Base-by-base conservation (phyloP, 2,888 invertebrate genomes). In the Axea sp. region DNA sequence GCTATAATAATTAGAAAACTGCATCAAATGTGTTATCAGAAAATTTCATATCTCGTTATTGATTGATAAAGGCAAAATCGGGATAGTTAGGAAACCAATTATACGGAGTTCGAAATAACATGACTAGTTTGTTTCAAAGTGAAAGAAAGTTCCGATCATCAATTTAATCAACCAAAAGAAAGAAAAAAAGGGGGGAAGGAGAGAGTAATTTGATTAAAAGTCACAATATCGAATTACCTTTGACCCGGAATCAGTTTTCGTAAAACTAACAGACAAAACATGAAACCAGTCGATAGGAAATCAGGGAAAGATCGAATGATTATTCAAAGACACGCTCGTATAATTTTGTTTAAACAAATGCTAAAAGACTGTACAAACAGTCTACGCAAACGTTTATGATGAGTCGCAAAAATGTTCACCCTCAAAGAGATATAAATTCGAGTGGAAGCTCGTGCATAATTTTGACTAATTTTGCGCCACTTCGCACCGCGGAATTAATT, bases 21-120 rank as follows among this genome's bases (percentile, higher is more conserved):
- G n/a, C n/a, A n/a, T n/a, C n/a, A n/a, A n/a, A n/a, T n/a, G n/a
- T n/a, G n/a, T n/a, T n/a, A n/a, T n/a, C n/a, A n/a, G n/a, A n/a
- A n/a, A n/a, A n/a, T n/a, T n/a, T n/a, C n/a, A n/a, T n/a, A n/a
- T n/a, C n/a, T 31, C 30, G 4, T 9, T 15, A 11, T 9, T 41
- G 41, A 55, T 41, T 28, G 33, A 43, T 33, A 14, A 55, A 22
- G 22, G 30, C n/a, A n/a, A 33, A 57, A 26, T 57, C 57, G 17
- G 9, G 22, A 22, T 15, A 47, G 59, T 47, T 60, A 17, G 11
- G 47, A 37, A 60, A 47, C 45, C 47, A 60, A 60, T 60, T 60
- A 47, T 45, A 55, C 14, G 12, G 19, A 43, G 41, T 57, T 57
- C 31, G 33, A 15, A 43, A 43, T 57, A 41, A 57, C 57, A 31